Base-by-base conservation (phyloP, 2,888 invertebrate genomes). In the Ormyrus thymus region DNA sequence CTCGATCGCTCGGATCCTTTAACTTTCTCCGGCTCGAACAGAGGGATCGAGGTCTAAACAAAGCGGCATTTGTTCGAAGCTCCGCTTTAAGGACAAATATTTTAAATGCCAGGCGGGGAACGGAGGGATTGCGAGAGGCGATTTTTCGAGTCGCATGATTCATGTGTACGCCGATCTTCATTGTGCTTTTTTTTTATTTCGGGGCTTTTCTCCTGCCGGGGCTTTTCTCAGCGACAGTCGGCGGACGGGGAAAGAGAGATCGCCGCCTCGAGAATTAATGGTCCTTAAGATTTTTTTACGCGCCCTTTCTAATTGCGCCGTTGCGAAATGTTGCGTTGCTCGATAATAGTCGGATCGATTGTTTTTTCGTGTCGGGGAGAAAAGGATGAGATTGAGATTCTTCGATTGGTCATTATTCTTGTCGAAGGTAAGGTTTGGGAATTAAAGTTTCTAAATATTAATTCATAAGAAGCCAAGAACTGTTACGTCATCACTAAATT, bases 11-110 rank as follows among this genome's bases (percentile, higher is more conserved):
- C 13, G 5, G 66, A 13, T 15, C 7, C 50, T 15, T 51, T 61
- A 56, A 78, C 72, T 78, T 78, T 78, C 78, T 72, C 78, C 50
- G 0, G 13, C 61, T 65, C 43, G n/a, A 4, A 15, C 43, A 53
- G 53, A 75, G 53, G 11, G 56, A 75, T 70, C 65, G 58, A 29
- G 15, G 43, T 51, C 48, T 51, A 72, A 62, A 78, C 68, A 68
- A 77, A 77, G 55, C 69, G 29, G 64, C 45, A 58, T 73, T 72
- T 68, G 55, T 78, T 70, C 29, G 50, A 61, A 61, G 69, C 29
- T 72, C n/a, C 15, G 29, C 29, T 29, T 13, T 65, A 76, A 70
- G 64, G 76, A 76, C 76, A 70, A 76, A 76, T 70, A 58, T 65
- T 70, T 76, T 64, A 64, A 76, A 70, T 58, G 70, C 76, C 64